Evolutionary conservation across 1,140 invertebrate genomes (phyloP).

Genomic region (Cydia strobilella): DNA sequence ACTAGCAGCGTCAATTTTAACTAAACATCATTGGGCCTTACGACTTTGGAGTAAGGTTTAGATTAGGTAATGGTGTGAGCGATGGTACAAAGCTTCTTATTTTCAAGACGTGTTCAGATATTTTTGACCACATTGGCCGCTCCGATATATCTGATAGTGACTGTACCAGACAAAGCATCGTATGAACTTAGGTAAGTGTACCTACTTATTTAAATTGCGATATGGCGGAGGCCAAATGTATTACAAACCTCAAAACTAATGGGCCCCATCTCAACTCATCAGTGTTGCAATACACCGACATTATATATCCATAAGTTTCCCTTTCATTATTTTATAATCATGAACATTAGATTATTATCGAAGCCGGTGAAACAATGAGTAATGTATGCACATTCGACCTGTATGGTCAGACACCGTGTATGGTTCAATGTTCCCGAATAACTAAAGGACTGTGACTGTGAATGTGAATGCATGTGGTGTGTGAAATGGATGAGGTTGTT

Average conservation of each 20-base stretch:
- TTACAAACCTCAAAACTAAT: conserved; percentile 30
- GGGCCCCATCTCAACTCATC: conserved; percentile 7
- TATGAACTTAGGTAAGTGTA: neutral
- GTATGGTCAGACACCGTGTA: conserved; percentile 43
- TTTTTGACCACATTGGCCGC: too few relatives aligned
- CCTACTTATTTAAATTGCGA: conserved; percentile 16
- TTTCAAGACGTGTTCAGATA: too few relatives aligned
- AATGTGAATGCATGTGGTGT: neutral
- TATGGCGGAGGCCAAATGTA: conserved; percentile 15
- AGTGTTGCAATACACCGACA: conserved; percentile 13
- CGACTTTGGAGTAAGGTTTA: too few relatives aligned
- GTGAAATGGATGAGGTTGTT: neutral
- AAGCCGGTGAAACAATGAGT: conserved; percentile 46
- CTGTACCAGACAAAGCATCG: neutral
- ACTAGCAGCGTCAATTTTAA: too few relatives aligned
- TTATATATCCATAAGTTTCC: conserved; percentile 37
- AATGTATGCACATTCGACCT: conserved; percentile 39
- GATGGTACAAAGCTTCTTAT: too few relatives aligned
- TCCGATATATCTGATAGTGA: too few relatives aligned
- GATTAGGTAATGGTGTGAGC: neutral
- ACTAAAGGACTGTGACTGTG: neutral
- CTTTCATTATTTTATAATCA: conserved; percentile 40
- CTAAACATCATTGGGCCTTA: too few relatives aligned
- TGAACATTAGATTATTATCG: conserved; percentile 41
- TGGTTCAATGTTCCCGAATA: conserved; percentile 14